Conservation (phyloP, 2,113 vertebrate species). For the Rhinoptilus africanus region DNA sequence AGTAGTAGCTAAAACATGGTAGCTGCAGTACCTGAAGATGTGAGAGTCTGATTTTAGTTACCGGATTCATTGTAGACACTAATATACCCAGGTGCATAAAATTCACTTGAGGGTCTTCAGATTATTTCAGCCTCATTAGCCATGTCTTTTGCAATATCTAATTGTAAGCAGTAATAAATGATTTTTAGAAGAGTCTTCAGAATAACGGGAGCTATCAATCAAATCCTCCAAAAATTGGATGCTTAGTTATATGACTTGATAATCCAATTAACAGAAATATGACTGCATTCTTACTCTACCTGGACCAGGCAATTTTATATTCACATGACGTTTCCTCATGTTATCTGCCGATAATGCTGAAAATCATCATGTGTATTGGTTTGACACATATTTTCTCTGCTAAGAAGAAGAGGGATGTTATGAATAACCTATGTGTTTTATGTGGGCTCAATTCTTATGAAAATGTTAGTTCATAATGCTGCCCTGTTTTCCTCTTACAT, state of each 20-base stretch:
- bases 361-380: background rate
- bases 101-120: background rate
- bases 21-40: background rate
- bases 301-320: background rate
- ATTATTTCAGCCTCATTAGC: background rate
- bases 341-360: rapidly evolving
- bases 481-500: background rate
- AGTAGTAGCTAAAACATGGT: background rate
- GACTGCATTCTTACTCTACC: background rate
- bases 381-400: background rate
- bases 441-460: background rate
- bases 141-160: background rate
- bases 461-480: background rate
- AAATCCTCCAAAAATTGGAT: background rate
- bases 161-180: background rate
- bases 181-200: background rate
- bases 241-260: background rate
- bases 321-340: background rate
- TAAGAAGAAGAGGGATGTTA: background rate
- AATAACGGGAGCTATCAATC: background rate
- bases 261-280: background rate
- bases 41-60: background rate
- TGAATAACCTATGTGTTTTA: background rate
- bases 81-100: background rate
- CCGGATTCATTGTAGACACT: background rate